These are phyloP conservation scores for Tor tambroides DNA, from an alignment of 2,113 vertebrate species.

Conservation along the genomic window DNA sequence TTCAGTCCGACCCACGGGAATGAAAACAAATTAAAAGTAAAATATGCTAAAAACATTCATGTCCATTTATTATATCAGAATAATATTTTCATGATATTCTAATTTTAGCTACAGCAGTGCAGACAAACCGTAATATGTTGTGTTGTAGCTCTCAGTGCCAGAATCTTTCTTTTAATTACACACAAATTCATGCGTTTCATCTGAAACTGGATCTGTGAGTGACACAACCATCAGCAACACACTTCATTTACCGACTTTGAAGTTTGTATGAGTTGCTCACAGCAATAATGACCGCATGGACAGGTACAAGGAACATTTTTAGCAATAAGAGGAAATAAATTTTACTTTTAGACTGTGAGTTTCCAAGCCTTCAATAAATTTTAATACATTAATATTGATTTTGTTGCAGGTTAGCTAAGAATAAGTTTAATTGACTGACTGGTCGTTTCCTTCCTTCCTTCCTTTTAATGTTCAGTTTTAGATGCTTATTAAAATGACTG, in stretches of 20 bases:
- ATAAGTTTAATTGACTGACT: too few relatives aligned
- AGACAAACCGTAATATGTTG: neutral
- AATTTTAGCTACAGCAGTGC: neutral
- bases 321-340: neutral
- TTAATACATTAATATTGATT: too few relatives aligned
- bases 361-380: neutral
- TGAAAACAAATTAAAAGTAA: slow-evolving; percentile 16
- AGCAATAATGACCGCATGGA: neutral
- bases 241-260: neutral
- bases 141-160: neutral
- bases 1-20: neutral
- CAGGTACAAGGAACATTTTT: neutral
- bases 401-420: too few relatives aligned
- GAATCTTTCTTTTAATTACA: neutral
- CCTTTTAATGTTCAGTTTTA: too few relatives aligned
- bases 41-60: neutral
- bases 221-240: neutral
- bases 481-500: too few relatives aligned
- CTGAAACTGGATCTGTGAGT: neutral
- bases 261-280: neutral
- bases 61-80: slow-evolving; percentile 21
- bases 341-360: neutral
- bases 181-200: neutral
- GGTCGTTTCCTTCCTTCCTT: too few relatives aligned
- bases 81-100: slow-evolving; percentile 7